Percentiles rank a stretch among this genome's conserved stretches.
Evolutionary conservation across 2,113 vertebrate genomes (phyloP).

Genomic region (Meles meles): DNA sequence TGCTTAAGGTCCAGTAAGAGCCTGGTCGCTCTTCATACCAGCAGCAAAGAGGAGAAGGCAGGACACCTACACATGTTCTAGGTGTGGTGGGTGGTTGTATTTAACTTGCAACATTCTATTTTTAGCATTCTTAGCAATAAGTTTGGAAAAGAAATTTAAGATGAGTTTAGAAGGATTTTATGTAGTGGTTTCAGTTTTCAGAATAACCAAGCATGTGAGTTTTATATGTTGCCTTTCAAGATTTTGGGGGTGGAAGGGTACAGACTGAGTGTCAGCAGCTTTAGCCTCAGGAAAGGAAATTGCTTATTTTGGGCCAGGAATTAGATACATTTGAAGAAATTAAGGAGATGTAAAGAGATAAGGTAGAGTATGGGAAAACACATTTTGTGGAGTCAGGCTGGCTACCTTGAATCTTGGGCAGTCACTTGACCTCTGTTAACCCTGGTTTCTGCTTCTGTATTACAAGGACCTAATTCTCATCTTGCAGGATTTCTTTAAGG

Average conservation of each 20-base stretch:
- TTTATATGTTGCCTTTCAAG: background rate
- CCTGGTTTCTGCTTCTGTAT: background rate
- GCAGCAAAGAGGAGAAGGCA: background rate
- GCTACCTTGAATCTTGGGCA: background rate
- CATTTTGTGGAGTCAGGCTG: background rate
- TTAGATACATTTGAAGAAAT: background rate
- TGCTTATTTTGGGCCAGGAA: background rate
- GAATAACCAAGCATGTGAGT: background rate
- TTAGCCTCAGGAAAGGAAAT: background rate
- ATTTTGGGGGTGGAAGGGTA: background rate
- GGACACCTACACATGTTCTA: background rate
- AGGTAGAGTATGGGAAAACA: background rate
- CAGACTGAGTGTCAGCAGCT: background rate
- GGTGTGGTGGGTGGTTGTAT: background rate
- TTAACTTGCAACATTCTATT: background rate
- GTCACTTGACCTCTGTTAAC: background rate
- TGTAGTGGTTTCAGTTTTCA: background rate
- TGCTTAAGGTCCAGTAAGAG: background rate
- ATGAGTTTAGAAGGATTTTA: background rate
- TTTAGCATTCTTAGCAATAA: background rate
- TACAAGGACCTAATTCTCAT: background rate
- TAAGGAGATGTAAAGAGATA: background rate
- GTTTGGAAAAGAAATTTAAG: background rate
- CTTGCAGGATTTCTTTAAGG: background rate
- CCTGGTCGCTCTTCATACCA: background rate